A percentile compares a stretch with the other conserved stretches of the same genome.
These are phyloP conservation scores for Astatoreochromis straeleni DNA, from an alignment of 2,113 vertebrate species.

Conservation along the genomic window DNA sequence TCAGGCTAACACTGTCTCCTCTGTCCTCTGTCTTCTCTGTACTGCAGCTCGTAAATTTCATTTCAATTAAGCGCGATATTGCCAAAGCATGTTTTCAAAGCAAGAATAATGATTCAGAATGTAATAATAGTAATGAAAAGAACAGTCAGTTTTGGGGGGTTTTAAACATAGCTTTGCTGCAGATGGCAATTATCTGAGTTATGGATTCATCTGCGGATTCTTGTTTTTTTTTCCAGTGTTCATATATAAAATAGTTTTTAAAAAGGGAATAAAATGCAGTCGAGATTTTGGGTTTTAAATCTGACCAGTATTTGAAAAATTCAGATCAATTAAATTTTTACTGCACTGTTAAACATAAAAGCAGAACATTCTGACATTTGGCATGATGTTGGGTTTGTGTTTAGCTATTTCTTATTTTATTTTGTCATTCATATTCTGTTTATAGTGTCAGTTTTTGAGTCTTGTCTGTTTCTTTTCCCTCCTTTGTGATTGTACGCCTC, in stretches of 20 bases:
- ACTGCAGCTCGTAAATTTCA: background rate
- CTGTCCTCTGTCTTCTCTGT: background rate
- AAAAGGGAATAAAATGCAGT: background rate
- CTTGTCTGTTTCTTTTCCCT: background rate
- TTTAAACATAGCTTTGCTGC: background rate
- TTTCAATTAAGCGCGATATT: background rate
- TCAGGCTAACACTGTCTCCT: constrained; percentile 7
- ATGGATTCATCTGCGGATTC: background rate
- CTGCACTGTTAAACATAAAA: background rate
- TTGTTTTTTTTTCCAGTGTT: background rate
- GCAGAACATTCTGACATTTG: background rate
- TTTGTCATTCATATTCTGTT: background rate
- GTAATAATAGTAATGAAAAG: background rate
- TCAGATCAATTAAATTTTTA: background rate
- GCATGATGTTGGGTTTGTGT: background rate
- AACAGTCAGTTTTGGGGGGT: background rate
- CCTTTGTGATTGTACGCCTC: background rate
- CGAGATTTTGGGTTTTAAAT: background rate
- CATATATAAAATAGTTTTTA: background rate
- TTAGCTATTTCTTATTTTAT: background rate
- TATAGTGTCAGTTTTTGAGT: background rate
- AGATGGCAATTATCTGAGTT: background rate
- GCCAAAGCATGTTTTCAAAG: background rate
- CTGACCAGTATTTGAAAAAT: background rate
- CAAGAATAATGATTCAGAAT: background rate